A percentile compares a stretch with the other conserved stretches of the same genome.
These are phyloP conservation scores for Trochalopteron elliotii DNA, from an alignment of 2,113 vertebrate species.

Conservation along the genomic window DNA sequence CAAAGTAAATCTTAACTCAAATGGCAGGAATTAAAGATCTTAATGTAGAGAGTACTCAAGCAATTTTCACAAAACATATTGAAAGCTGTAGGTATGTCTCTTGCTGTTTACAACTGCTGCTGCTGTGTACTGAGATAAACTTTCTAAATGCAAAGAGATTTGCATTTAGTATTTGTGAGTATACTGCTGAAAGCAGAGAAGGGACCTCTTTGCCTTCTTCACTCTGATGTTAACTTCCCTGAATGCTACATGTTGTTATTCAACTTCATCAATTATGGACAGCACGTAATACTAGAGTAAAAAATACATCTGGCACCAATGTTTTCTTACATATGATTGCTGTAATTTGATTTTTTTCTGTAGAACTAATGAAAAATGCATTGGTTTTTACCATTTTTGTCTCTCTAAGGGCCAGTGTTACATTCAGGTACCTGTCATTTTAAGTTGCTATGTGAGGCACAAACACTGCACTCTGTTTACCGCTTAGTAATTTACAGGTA, in stretches of 20 bases:
- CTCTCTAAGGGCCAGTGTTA: neutral
- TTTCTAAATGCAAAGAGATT: neutral
- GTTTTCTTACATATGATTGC: neutral
- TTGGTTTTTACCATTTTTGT: neutral
- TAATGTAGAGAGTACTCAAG: neutral
- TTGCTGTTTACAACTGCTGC: neutral
- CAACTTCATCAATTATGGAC: neutral
- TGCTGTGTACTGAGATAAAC: neutral
- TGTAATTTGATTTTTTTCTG: neutral
- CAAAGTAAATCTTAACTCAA: neutral
- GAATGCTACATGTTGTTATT: neutral
- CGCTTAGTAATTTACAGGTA: neutral
- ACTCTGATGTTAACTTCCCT: neutral
- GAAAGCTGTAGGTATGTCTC: neutral
- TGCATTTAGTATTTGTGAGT: neutral
- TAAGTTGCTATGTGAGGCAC: neutral
- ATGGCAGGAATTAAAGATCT: neutral
- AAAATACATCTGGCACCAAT: neutral
- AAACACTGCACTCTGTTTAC: neutral
- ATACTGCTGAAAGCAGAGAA: neutral
- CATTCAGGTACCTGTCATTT: neutral
- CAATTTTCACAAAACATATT: neutral
- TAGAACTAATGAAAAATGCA: neutral
- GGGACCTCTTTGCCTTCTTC: neutral
- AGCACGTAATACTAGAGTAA: neutral